A percentile compares a stretch with the other conserved stretches of the same genome.
These are phyloP conservation scores for Narcine bancroftii DNA, from an alignment of 2,113 vertebrate genomes.

Conservation along the genomic window DNA sequence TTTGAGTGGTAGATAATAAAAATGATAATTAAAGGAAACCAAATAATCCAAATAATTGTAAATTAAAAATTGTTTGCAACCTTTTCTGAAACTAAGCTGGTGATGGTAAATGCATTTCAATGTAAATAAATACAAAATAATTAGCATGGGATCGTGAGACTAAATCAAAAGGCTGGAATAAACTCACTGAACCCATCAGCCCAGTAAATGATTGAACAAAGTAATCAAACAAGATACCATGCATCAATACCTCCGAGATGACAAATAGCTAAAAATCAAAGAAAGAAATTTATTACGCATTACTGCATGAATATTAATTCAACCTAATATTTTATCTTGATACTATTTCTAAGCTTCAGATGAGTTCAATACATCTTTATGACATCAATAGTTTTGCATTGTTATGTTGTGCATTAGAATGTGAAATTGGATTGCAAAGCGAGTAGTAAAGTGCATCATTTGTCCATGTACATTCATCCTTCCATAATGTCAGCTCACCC, in stretches of 20 bases:
- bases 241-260: background rate
- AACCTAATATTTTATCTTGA: background rate
- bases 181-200: slow-evolving; percentile 8
- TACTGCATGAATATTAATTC: background rate
- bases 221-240: background rate
- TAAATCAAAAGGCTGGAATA: background rate
- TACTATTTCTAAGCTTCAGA: background rate
- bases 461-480: background rate
- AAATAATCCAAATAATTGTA: background rate
- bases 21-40: background rate
- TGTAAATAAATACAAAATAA: slow-evolving; percentile 3
- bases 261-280: slow-evolving; percentile 12
- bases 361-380: background rate
- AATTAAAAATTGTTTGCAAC: background rate
- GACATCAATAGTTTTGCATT: background rate
- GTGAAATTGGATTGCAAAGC: background rate
- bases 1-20: background rate
- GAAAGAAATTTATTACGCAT: background rate
- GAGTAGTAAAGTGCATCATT: background rate
- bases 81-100: background rate
- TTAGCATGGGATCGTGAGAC: background rate
- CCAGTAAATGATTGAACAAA: slow-evolving; percentile 13
- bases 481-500: background rate
- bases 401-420: background rate
- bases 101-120: background rate